Base-by-base conservation (phyloP, 2,888 invertebrate genomes). In the Epicampocera succincta region DNA sequence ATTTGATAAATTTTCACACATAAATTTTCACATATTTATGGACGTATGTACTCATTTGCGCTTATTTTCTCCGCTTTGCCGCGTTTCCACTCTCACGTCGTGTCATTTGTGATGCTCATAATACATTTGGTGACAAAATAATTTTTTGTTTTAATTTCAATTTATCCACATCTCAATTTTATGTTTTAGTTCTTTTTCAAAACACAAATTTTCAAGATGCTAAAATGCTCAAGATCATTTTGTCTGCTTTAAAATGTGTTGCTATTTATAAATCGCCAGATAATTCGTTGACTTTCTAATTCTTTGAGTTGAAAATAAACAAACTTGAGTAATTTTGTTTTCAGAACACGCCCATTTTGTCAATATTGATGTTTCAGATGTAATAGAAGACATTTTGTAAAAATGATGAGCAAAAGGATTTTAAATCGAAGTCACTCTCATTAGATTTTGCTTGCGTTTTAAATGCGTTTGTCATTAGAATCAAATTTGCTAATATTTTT, bases 101-200 rank as follows among this genome's bases (percentile, higher is more conserved):
- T 87, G 86, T 85, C 86, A 77, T 83, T 85, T 84, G 85, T 85
- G 84, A 85, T 85, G 88, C 86, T 85, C 88, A 86, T 87, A 84
- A 86, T 85, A 89, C 89, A 86, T 89, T 89, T 89, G 86, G 85
- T 86, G 87, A 87, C 87, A 87, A 85, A 83, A 83, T 84, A 44
- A 72, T 82, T 73, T 79, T 81, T 73, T 71, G 61, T 74, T 80
- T 84, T 74, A 81, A 76, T 85, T 84, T 79, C 83, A 83, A 83
- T 73, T 61, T 76, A 78, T 72, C 44, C 73, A 73, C 69, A 78
- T 74, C 83, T 83, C 75, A 77, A 84, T 84, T 84, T 65, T 80
- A 60, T 75, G 71, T 83, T 52, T 63, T 73, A 69, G 83, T 84
- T 85, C 79, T 84, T 85, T 79, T 85, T 84, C 76, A 38, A 71